phyloP scores from a whole-genome alignment of 2,113 vertebrate species.

The Pterophyllum scalare region DNA sequence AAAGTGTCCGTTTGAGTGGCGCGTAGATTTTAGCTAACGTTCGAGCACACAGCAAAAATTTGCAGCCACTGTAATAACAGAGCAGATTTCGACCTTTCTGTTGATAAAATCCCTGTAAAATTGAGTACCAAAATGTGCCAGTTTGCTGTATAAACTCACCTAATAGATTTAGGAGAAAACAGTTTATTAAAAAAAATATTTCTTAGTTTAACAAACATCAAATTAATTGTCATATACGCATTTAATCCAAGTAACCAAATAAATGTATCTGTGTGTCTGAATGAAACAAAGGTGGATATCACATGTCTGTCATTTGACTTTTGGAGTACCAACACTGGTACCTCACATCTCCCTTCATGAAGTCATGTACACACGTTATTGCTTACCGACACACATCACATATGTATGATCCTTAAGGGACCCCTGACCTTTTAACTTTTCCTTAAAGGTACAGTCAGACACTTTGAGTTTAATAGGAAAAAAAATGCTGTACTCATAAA shows the following conservation, averaged over 20 bases:
- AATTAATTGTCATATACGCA: neutral
- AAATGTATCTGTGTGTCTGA: neutral
- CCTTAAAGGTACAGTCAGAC: too few species aligned
- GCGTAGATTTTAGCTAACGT: constrained; percentile 10
- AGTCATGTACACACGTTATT: neutral
- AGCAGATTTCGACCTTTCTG: neutral
- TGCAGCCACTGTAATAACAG: neutral
- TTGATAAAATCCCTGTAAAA: neutral
- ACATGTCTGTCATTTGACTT: neutral
- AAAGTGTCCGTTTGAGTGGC: neutral
- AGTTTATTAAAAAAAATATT: too few species aligned
- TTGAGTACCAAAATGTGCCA: neutral
- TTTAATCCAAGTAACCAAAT: neutral
- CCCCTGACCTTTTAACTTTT: too few species aligned
- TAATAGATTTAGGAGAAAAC: neutral
- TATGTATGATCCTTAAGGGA: too few species aligned
- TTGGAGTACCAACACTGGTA: neutral
- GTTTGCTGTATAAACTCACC: neutral
- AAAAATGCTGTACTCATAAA: too few species aligned
- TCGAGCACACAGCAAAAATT: neutral
- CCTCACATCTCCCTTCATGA: neutral
- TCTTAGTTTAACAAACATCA: too few species aligned
- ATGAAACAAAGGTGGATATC: neutral
- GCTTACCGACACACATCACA: too few species aligned
- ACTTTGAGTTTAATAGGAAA: too few species aligned